These are phyloP conservation scores for Elgaria multicarinata DNA, from an alignment of 2,113 vertebrate species.

Conservation along the genomic window DNA sequence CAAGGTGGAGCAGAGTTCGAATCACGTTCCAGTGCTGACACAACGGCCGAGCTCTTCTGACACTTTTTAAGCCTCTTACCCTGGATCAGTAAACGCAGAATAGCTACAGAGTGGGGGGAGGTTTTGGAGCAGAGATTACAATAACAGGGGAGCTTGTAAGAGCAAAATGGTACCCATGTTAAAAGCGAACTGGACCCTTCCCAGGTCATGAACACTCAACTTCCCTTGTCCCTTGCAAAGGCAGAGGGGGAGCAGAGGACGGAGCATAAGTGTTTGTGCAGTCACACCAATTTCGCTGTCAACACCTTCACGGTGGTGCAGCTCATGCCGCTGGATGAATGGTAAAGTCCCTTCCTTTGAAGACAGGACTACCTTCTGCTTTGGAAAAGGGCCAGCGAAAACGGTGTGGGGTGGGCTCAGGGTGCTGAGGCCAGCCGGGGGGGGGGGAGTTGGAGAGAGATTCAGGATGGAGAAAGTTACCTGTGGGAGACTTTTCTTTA, in stretches of 20 bases:
- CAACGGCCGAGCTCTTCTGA: too few species aligned
- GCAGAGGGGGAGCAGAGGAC: not conserved
- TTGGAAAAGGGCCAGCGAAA: not conserved
- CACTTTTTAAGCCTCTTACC: not conserved
- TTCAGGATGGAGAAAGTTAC: too few species aligned
- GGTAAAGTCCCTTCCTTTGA: not conserved
- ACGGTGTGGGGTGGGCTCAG: not conserved
- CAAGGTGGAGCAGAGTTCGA: not conserved
- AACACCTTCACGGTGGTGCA: not conserved
- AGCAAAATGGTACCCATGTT: not conserved
- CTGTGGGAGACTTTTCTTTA: not conserved
- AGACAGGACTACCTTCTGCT: rapidly evolving
- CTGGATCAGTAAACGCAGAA: not conserved
- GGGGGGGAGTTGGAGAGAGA: too few species aligned
- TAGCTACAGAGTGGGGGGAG: not conserved
- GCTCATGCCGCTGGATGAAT: not conserved
- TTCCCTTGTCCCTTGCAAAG: too few species aligned
- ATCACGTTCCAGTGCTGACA: too few species aligned
- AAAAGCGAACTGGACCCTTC: not conserved
- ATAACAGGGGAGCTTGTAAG: too few species aligned
- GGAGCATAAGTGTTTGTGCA: not conserved
- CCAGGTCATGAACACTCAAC: not conserved
- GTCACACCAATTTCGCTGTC: not conserved
- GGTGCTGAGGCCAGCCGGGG: too few species aligned
- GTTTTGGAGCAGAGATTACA: not conserved